Conservation (phyloP, 1,140 invertebrate species). For the Myzus persicae region DNA sequence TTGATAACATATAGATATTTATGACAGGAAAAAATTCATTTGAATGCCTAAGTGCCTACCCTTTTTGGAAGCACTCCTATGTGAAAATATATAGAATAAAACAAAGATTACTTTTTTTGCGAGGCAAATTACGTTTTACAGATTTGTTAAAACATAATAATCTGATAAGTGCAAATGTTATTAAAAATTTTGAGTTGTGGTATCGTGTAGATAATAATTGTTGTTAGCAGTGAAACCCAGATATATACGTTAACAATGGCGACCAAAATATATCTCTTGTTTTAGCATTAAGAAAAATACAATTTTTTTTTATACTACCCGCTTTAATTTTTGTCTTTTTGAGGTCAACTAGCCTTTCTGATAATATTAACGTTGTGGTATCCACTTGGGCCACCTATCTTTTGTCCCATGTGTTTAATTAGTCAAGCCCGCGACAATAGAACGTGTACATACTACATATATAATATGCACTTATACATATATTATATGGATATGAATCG, state of each 20-base stretch:
- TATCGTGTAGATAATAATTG: not conserved
- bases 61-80: too few species aligned
- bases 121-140: not conserved
- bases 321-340: not conserved
- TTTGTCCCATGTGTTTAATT: conserved; percentile 17
- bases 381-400: not conserved
- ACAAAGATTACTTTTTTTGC: not conserved
- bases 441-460: not conserved
- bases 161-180: not conserved
- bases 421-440: not conserved
- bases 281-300: not conserved
- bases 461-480: not conserved
- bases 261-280: not conserved
- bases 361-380: not conserved
- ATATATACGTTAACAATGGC: not conserved
- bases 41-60: too few species aligned
- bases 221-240: not conserved
- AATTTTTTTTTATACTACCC: not conserved
- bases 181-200: not conserved
- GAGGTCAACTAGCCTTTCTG: not conserved
- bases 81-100: too few species aligned
- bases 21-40: too few species aligned
- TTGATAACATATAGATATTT: too few species aligned
- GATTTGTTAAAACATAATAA: not conserved
- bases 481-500: not conserved